phyloP scores from a whole-genome alignment of 2,888 invertebrate genomes.

The Lagria hirta region DNA sequence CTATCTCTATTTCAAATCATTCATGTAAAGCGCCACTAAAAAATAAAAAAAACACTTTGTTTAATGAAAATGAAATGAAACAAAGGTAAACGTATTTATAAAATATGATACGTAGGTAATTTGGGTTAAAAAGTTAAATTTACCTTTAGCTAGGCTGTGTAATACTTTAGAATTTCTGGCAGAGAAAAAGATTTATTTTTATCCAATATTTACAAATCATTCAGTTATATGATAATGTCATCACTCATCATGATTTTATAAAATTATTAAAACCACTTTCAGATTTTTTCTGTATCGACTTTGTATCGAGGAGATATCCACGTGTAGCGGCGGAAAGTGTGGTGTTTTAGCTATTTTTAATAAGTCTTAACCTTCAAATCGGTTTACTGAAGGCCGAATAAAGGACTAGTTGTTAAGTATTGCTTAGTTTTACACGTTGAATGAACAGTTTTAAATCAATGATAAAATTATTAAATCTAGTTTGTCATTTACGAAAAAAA shows the following conservation, averaged over 20 bases:
- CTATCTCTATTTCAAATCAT: no score
- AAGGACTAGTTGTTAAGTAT: slow-evolving; percentile 23
- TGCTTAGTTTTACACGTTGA: slow-evolving; percentile 18
- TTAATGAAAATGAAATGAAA: no score
- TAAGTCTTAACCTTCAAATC: slow-evolving; percentile 27
- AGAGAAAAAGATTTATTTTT: slow-evolving; percentile 13
- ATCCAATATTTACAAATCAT: slow-evolving; percentile 14
- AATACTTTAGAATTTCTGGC: slow-evolving; percentile 13
- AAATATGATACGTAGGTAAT: slow-evolving; percentile 11
- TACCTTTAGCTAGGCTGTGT: slow-evolving; percentile 14
- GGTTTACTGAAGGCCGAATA: slow-evolving; percentile 24
- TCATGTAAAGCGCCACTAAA: no score
- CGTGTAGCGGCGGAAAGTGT: slow-evolving; percentile 24
- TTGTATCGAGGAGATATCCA: slow-evolving; percentile 13
- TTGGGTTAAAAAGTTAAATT: slow-evolving; percentile 20
- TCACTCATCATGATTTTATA: no score
- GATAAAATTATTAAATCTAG: no score
- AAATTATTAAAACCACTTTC: slow-evolving; percentile 8
- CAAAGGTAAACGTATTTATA: no score
- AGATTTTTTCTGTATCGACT: slow-evolving; percentile 4
- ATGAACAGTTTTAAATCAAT: no score
- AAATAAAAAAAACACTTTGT: no score
- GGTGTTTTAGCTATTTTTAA: slow-evolving; percentile 27
- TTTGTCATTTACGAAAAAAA: no score
- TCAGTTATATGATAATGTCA: neutral